These are phyloP conservation scores for Pollenia labialis DNA, from an alignment of 2,888 invertebrate genomes.

Conservation along the genomic window DNA sequence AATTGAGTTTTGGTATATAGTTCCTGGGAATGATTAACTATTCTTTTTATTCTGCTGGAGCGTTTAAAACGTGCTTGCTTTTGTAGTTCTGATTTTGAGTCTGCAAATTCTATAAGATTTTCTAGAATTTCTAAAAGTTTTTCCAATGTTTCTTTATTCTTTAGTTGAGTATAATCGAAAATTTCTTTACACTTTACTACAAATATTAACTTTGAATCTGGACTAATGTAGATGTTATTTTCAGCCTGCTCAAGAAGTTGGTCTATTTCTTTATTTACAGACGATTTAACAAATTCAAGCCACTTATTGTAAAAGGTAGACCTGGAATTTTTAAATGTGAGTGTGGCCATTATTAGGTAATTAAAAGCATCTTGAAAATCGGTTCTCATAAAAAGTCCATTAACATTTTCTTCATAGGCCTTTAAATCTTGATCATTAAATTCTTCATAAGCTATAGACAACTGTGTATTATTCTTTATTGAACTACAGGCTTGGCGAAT, in stretches of 20 bases:
- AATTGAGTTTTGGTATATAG: conserved; percentile 64
- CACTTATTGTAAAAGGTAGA: conserved; percentile 47
- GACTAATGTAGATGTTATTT: conserved; percentile 59
- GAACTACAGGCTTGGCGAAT: conserved; percentile 71
- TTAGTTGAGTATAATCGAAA: conserved; percentile 56
- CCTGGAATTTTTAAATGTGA: conserved; percentile 49
- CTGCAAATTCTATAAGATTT: conserved; percentile 49
- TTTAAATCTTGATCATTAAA: conserved; percentile 51
- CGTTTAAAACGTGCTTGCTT: conserved; percentile 57
- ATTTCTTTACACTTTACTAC: conserved; percentile 61
- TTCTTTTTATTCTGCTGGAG: conserved; percentile 33
- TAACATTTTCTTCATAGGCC: conserved; percentile 49
- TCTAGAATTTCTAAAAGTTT: conserved; percentile 68
- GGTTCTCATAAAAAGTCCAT: conserved; percentile 58
- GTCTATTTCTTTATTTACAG: conserved; percentile 54
- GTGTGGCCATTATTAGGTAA: conserved; percentile 47
- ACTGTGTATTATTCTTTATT: conserved; percentile 47
- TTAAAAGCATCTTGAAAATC: conserved; percentile 65
- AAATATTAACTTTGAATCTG: conserved; percentile 56
- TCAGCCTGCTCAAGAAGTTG: conserved; percentile 67
- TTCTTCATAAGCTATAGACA: conserved; percentile 52
- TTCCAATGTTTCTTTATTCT: conserved; percentile 46
- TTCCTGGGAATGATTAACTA: conserved; percentile 59
- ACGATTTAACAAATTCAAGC: conserved; percentile 40
- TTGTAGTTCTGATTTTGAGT: neutral